These are phyloP conservation scores for Acrossocheilus fasciatus DNA, from an alignment of 2,797 vertebrate species.

Conservation along the genomic window DNA sequence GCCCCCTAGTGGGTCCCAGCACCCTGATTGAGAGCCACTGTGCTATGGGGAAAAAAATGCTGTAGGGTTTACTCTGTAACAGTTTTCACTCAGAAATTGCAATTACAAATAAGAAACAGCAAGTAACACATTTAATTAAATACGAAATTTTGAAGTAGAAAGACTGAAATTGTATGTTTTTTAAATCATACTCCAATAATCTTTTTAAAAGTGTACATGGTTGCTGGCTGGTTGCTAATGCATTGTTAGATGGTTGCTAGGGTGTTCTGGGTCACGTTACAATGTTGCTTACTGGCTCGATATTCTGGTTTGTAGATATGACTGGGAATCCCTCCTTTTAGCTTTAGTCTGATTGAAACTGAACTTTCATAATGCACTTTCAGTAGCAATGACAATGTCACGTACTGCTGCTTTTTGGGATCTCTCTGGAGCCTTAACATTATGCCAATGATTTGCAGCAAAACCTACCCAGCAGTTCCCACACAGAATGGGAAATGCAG, in stretches of 20 bases:
- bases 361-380: neutral
- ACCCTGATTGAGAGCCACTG: neutral
- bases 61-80: too few species aligned
- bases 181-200: neutral
- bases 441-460: constrained; percentile 5
- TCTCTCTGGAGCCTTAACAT: neutral
- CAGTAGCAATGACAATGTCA: neutral
- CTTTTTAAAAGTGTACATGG: neutral
- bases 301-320: neutral
- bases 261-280: neutral
- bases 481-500: neutral
- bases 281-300: neutral
- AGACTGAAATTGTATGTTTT: neutral
- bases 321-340: neutral
- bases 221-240: neutral
- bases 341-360: neutral
- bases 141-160: neutral
- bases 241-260: neutral
- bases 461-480: neutral
- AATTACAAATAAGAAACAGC: too few species aligned
- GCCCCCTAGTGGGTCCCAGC: too few species aligned
- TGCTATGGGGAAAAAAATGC: neutral
- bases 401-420: neutral
- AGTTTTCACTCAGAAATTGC: too few species aligned
- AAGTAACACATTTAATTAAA: too few species aligned